Percentiles rank a stretch among this genome's conserved stretches.
Evolutionary conservation across 2,888 invertebrate genomes (phyloP).

Genomic region (Anticlea derivata): DNA sequence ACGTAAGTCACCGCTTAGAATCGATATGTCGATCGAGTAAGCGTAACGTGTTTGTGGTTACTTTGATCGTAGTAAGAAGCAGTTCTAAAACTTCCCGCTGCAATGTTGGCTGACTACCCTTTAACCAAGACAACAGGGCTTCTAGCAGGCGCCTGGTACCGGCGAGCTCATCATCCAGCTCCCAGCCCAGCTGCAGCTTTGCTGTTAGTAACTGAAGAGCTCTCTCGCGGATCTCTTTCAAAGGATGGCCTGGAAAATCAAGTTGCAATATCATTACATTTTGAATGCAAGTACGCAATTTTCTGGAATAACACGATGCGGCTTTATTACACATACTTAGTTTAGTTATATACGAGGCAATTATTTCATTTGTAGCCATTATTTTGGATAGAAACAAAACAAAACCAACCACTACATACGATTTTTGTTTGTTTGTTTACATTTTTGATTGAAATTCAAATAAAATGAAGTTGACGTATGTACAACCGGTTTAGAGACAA

Average conservation of each 20-base stretch:
- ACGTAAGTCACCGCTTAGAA: no score
- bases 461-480: no score
- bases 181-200: slow-evolving; percentile 86
- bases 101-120: slow-evolving; percentile 76
- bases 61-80: slow-evolving; percentile 82
- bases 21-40: no score
- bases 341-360: slow-evolving; percentile 60
- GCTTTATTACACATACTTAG: slow-evolving; percentile 31
- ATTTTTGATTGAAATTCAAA: no score
- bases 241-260: slow-evolving; percentile 79
- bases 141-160: slow-evolving; percentile 83
- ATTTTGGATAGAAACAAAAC: background rate
- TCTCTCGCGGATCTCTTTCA: slow-evolving; percentile 84
- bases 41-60: slow-evolving; percentile 39
- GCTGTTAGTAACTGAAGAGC: slow-evolving; percentile 81
- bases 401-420: background rate
- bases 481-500: no score
- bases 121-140: slow-evolving; percentile 86
- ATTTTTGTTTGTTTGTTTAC: slow-evolving; percentile 13
- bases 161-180: slow-evolving; percentile 84
- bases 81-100: slow-evolving; percentile 84
- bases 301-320: no score
- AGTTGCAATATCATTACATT: no score
- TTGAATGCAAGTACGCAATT: no score
- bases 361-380: slow-evolving; percentile 43